Evolutionary conservation across 2,113 vertebrate species (phyloP).

Genomic region (Solea senegalensis): DNA sequence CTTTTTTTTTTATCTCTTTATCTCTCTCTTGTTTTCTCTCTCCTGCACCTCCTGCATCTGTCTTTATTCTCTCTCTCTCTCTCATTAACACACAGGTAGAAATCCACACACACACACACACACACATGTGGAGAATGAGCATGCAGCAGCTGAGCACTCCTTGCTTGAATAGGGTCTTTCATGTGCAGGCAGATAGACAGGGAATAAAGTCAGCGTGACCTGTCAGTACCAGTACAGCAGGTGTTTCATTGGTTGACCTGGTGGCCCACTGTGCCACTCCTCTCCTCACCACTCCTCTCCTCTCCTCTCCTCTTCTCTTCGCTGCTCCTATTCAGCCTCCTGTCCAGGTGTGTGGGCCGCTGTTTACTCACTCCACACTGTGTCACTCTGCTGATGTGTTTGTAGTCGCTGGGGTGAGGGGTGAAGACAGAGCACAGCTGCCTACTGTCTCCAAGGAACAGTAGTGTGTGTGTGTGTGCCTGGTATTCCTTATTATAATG

Average conservation of each 20-base stretch:
- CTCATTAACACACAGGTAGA: conserved; percentile 29
- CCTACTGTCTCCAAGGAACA: conserved; percentile 41
- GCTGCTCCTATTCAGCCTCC: conserved; percentile 39
- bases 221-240: conserved; percentile 65
- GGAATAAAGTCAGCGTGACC: conserved; percentile 67
- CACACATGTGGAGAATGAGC: conserved; percentile 19
- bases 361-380: conserved; percentile 54
- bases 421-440: conserved; percentile 61
- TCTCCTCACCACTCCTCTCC: conserved; percentile 41
- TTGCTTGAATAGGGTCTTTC: conserved; percentile 76
- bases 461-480: conserved; percentile 1
- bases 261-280: conserved; percentile 42
- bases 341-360: conserved; percentile 72
- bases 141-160: conserved; percentile 73
- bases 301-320: conserved; percentile 14
- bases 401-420: conserved; percentile 46
- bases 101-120: conserved; percentile 13
- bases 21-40: conserved; percentile 27
- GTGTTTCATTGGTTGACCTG: conserved; percentile 76
- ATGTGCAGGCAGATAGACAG: conserved; percentile 69
- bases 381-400: conserved; percentile 44
- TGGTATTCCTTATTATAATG: no score
- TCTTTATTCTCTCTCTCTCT: conserved; percentile 45
- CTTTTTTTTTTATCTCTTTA: conserved; percentile 56
- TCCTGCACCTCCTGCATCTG: conserved; percentile 33